These are phyloP conservation scores for Microtus oregoni DNA, from an alignment of 2,113 vertebrate species.

Conservation along the genomic window DNA sequence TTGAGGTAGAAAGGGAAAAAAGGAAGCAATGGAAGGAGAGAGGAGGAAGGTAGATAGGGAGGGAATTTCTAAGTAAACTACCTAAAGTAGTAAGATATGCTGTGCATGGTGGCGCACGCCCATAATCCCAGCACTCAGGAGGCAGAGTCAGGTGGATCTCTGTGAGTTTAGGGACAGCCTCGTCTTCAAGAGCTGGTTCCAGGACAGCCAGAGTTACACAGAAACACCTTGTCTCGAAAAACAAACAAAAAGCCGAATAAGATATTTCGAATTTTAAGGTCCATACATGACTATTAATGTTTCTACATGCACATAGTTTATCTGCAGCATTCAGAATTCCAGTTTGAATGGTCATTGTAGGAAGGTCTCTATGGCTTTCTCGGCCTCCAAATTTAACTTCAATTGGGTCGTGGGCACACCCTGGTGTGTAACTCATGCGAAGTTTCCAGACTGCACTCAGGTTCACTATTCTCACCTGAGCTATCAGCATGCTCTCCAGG, in stretches of 20 bases:
- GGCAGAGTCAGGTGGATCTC: too few relatives aligned
- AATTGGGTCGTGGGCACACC: conserved; percentile 2
- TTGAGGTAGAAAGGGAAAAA: not conserved
- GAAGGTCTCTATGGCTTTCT: conserved; percentile 12
- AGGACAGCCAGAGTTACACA: too few relatives aligned
- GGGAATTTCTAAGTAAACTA: not conserved
- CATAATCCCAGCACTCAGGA: too few relatives aligned
- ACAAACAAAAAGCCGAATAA: not conserved
- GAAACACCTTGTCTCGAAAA: too few relatives aligned
- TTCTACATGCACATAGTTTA: not conserved
- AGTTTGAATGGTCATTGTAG: conserved; percentile 32
- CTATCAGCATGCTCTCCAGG: conserved; percentile 45
- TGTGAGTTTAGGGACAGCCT: too few relatives aligned
- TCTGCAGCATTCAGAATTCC: conserved; percentile 2
- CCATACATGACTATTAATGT: not conserved
- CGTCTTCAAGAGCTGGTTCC: too few relatives aligned
- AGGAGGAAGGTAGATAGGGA: not conserved
- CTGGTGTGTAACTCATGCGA: conserved; percentile 24
- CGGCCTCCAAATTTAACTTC: conserved; percentile 18
- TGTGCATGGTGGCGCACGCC: too few relatives aligned
- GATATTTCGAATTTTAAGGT: not conserved
- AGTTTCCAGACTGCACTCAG: conserved; percentile 1
- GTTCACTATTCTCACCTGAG: conserved; percentile 56
- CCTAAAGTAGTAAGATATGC: not conserved
- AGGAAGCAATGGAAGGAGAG: not conserved